Evolutionary conservation across 2,888 invertebrate genomes (phyloP).

Genomic region (Dexiosoma caninum): DNA sequence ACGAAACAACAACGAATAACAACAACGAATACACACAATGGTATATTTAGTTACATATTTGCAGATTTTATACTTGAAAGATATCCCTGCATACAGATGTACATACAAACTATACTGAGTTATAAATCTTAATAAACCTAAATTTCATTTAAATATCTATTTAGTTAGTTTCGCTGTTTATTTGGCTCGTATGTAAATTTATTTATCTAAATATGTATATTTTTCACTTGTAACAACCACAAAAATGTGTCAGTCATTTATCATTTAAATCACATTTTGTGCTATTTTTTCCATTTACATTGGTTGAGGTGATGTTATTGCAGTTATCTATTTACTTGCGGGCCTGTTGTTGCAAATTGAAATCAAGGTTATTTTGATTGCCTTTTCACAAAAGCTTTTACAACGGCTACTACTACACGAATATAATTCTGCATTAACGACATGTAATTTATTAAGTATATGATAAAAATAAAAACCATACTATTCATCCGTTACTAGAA

Average conservation of each 20-base stretch:
- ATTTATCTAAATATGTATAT: slow-evolving; percentile 38
- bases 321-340: not conserved
- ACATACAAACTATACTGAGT: not conserved
- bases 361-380: slow-evolving; percentile 61
- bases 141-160: slow-evolving; percentile 29
- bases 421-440: slow-evolving; percentile 44
- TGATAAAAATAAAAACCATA: not conserved
- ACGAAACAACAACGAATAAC: not conserved
- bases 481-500: slow-evolving; percentile 5
- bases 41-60: not conserved
- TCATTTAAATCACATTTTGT: slow-evolving; percentile 47
- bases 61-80: not conserved
- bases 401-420: not conserved
- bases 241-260: slow-evolving; percentile 52
- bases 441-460: not conserved
- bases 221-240: slow-evolving; percentile 33
- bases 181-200: slow-evolving; percentile 9
- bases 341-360: slow-evolving; percentile 39
- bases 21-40: not conserved
- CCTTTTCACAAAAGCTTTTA: slow-evolving; percentile 25
- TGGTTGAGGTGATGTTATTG: not conserved
- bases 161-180: slow-evolving; percentile 11
- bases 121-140: slow-evolving; percentile 60
- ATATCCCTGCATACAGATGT: too few relatives aligned
- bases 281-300: slow-evolving; percentile 5